phyloP scores from a whole-genome alignment of 2,113 vertebrate genomes.

The Platycercus adscitus region DNA sequence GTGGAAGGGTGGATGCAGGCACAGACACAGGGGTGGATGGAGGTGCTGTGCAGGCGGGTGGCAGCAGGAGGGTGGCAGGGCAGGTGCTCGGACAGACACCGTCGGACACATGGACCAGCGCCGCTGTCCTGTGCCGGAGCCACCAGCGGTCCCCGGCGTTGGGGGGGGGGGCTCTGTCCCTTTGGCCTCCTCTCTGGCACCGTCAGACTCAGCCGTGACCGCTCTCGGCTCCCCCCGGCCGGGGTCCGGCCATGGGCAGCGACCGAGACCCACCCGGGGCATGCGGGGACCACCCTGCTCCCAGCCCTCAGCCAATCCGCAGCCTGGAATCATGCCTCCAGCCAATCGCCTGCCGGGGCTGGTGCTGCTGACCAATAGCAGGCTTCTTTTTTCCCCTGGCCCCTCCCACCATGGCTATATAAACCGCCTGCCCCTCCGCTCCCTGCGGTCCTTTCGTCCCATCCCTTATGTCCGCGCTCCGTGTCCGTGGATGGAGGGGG shows the following conservation, averaged over 20 bases:
- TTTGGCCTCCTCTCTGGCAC: rapidly evolving
- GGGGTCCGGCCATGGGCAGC: rapidly evolving
- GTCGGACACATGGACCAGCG: rapidly evolving
- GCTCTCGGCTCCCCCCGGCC: not conserved
- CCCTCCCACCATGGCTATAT: not conserved
- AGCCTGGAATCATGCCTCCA: rapidly evolving
- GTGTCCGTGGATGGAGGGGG: rapidly evolving
- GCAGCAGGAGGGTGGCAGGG: rapidly evolving
- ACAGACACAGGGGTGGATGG: not conserved
- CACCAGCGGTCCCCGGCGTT: not conserved
- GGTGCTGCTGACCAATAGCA: not conserved
- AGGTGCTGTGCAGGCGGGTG: rapidly evolving
- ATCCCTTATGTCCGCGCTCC: rapidly evolving
- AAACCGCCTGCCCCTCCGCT: rapidly evolving
- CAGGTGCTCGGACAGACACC: too few relatives aligned
- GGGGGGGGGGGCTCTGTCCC: not conserved
- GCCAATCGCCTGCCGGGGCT: not conserved
- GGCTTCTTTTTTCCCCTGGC: not conserved
- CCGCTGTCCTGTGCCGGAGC: rapidly evolving
- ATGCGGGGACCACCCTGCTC: rapidly evolving
- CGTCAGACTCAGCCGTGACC: not conserved
- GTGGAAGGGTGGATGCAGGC: too few relatives aligned
- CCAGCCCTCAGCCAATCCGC: not conserved
- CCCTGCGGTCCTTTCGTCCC: rapidly evolving
- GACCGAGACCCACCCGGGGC: not conserved